A percentile compares a stretch with the other conserved stretches of the same genome.
Conservation (phyloP, 2,113 vertebrate genomes). For the Muntiacus reevesi region DNA sequence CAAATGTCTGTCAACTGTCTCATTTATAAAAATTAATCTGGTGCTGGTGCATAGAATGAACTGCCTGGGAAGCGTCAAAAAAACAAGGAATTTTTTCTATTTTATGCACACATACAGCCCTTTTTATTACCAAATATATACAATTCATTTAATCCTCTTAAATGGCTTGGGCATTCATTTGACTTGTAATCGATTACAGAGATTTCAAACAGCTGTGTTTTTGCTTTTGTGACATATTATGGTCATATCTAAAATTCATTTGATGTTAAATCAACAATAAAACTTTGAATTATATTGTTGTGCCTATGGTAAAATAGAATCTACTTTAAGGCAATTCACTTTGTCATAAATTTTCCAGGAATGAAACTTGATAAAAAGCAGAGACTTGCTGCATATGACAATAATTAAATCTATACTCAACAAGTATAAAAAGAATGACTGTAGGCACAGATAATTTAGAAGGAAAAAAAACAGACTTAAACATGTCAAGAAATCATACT, state of each 20-base stretch:
- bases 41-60: neutral
- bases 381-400: neutral
- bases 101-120: neutral
- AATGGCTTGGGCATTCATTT: neutral
- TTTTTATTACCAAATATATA: neutral
- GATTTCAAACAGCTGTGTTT: neutral
- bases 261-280: constrained; percentile 26
- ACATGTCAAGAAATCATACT: neutral
- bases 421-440: neutral
- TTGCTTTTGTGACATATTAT: neutral
- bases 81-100: neutral
- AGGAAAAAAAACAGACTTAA: neutral
- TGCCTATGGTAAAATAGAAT: neutral
- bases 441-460: neutral
- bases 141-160: neutral
- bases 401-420: constrained; percentile 45
- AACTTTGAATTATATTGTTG: neutral
- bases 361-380: constrained; percentile 43
- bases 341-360: constrained; percentile 1
- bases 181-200: neutral
- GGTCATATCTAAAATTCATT: neutral
- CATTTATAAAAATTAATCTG: neutral
- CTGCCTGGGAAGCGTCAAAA: neutral
- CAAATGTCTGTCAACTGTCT: neutral
- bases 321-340: constrained; percentile 15